Base-by-base conservation (phyloP, 2,797 vertebrate genomes). In the Lepus townsendii region DNA sequence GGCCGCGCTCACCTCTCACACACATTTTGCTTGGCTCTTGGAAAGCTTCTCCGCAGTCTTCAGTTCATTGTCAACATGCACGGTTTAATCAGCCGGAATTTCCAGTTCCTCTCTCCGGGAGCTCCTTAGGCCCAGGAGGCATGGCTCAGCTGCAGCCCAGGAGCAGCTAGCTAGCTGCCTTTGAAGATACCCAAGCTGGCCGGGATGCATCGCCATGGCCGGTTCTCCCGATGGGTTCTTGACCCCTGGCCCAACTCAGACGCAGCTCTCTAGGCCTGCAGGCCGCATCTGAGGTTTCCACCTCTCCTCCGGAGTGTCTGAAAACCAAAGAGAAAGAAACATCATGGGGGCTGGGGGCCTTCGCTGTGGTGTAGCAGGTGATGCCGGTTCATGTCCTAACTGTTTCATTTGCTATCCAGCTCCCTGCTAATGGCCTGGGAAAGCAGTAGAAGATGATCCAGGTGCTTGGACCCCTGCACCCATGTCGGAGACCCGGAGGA, bases 11-110 rank as follows among this genome's bases (percentile, higher is more conserved):
- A 50, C 24, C 11, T 17, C 30, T 73, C 57, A 62, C 7, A 12
- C 35, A 38, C 2, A 0, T 73, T 83, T n/a, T 52, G 50, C 26
- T 54, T 38, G 57, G 65, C 52, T 42, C 35, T 89, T 65, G 16
- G 71, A 83, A 87, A 32, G 71, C 47, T 77, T 77, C 77, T 72
- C 47, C 71, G 68, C 19, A 32, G 47, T 57, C 57, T 88, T 66
- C 35, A 88, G 30, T 71, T 73, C 62, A n/a, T 52, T n/a, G n/a
- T 84, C 86, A 88, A 79, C 90, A 80, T 27, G 52, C 62, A 76
- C 4, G 9, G 38, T 66, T 86, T 54, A 87, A 87, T n/a, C 85
- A 66, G 13, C 19, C 35, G 24, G 24, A 79, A 84, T 63, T 60
- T 80, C 54, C 63, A 71, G 6, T 52, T 94, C 62, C 88, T 88